Conservation (phyloP, 1,140 invertebrate species). For the Antheraea pernyi region DNA sequence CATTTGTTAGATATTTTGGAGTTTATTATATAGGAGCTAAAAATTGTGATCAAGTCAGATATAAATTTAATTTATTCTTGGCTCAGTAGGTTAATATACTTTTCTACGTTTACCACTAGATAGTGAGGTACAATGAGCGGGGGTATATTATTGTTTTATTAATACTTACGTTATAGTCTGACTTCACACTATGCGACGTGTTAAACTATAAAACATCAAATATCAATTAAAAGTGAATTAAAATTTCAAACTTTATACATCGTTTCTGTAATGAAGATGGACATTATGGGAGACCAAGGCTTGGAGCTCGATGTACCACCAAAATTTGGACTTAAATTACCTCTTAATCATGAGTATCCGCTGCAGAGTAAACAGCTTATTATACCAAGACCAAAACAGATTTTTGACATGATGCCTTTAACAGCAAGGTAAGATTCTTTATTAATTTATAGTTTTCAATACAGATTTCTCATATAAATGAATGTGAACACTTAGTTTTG, state of each 20-base stretch:
- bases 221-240: background rate
- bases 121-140: no score
- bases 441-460: background rate
- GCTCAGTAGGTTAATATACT: no score
- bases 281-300: constrained; percentile 33
- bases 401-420: constrained; percentile 82
- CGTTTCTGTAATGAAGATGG: constrained; percentile 36
- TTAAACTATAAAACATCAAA: background rate
- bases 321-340: constrained; percentile 85
- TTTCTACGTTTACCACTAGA: no score
- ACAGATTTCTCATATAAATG: background rate
- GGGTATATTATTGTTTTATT: background rate
- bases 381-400: constrained; percentile 83
- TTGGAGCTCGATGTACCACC: constrained; percentile 65
- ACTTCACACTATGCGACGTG: background rate
- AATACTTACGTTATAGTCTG: background rate
- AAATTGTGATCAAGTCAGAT: no score
- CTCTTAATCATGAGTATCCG: constrained; percentile 87
- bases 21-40: no score
- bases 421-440: constrained; percentile 78
- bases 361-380: constrained; percentile 86
- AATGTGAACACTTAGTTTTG: background rate
- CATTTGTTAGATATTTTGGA: no score
- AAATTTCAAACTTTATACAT: no score
- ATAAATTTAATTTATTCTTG: no score